phyloP scores from a whole-genome alignment of 2,113 vertebrate genomes.

The Tachuris rubrigastra region DNA sequence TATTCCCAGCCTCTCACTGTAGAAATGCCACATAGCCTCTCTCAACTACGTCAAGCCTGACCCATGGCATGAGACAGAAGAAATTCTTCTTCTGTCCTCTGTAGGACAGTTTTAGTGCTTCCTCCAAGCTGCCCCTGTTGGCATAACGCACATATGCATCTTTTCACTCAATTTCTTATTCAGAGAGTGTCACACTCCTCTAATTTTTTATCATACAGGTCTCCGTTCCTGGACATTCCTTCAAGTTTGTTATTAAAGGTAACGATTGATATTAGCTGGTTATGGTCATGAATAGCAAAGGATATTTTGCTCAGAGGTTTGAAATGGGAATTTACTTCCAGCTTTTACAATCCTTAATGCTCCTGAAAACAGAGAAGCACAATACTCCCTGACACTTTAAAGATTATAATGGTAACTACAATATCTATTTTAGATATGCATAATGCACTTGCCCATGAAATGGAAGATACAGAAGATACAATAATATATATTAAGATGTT shows the following conservation, averaged over 20 bases:
- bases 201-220: background rate
- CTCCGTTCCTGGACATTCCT: background rate
- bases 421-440: background rate
- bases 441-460: background rate
- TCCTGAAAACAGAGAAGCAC: background rate
- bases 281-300: background rate
- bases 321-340: background rate
- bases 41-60: background rate
- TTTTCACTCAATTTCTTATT: background rate
- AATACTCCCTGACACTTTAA: background rate
- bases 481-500: background rate
- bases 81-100: background rate
- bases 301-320: background rate
- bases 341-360: background rate
- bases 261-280: background rate
- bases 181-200: background rate
- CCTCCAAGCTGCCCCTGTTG: background rate
- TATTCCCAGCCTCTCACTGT: accelerated
- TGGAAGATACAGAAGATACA: background rate
- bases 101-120: background rate
- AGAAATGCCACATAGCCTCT: background rate
- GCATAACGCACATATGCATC: background rate
- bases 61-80: background rate
- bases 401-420: background rate
- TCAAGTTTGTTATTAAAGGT: background rate